Evolutionary conservation across 1,140 invertebrate species (phyloP), one percentile per base, ranked within the genome.

Genomic region (Nymphalis io): DNA sequence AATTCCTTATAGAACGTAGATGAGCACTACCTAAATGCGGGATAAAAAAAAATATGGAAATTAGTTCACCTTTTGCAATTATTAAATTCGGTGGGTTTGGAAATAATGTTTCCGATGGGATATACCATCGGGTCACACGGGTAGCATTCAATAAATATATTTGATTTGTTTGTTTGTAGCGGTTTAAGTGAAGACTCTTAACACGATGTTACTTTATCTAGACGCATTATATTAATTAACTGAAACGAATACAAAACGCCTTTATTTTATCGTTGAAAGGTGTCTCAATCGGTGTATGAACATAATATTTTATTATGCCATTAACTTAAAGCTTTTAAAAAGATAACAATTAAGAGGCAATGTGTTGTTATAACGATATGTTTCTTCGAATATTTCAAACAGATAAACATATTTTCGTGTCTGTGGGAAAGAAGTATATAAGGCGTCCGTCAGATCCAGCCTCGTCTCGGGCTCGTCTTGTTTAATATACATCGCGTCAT

Each of bases 401-500:
- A 53, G 59, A 66, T 33, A 71, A 51, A 51, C 23, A 27, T 23
- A 59, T 70, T 70, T 60, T 62, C 18, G 44, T 55, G 46, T 44
- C 57, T 46, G 53, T 68, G 66, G 61, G 73, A 75, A 70, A 73
- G 57, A 74, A 73, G 48, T 62, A 57, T 53, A 59, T 63, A 63
- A 58, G 15, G 53, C 58, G 62, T 46, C 40, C 53, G 46, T 66
- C 60, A 46, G 68, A 71, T 68, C 68, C 66, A 63, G 67, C 21
- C 8, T 33, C 27, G 27, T 33, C 27, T 33, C 8, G 48, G 55
- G 64, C 60, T 62, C 60, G 79, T 72, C 79, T 68, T 63, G 75
- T 46, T 75, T 80, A 71, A 76, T 83, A 79, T 79, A 74, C 81
- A 82, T 80, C 61, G 51, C 48, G 38, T 59, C 64, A 78, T 80